Evolutionary conservation across 2,888 invertebrate species (phyloP), one percentile per base, ranked within the genome.

Genomic region (Hydrotaea cyrtoneurina): DNA sequence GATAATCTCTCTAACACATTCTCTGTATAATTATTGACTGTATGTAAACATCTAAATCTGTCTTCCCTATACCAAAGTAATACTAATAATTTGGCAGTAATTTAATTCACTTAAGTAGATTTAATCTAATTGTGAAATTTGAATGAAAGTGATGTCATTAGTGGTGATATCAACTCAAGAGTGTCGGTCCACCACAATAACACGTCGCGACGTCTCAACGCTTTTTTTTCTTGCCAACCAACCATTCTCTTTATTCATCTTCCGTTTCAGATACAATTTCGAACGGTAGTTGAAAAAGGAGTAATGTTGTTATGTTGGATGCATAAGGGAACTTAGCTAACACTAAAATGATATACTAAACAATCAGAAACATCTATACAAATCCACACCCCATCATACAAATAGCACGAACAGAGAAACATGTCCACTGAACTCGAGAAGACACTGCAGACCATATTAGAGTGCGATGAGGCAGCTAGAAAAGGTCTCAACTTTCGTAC

Each of bases 321-420:
- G 43, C 59, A 59, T 46, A 23, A 62, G 43, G 23, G 23, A n/a
- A 31, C 23, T 62, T 23, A 62, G 3, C 31, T 62, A 31, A 23
- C n/a, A n/a, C n/a, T n/a, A 26, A 17, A 66, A 43, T 43, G 43
- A 39, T 26, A 23, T 21, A 59, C 4, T 50, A 46, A 2, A 39
- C 1, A 39, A 39, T 8, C 39, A 31, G 36, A 55, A 21, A 43
- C 98, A 96, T 2, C 91, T 90, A 55, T 97, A 98, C 93, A 96
- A 36, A 95, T 98, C 97, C 72, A 97, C 97, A 57, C 98, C 98
- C 92, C n/a, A n/a, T n/a, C n/a, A n/a, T n/a, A n/a, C n/a, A n/a
- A n/a, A n/a, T 98, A 97, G 91, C 97, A 96, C 81, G 98, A 93
- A 82, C 39, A 39, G 7, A 97, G 94, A 89, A 98, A 95, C 88